Base-by-base conservation (phyloP, 1,140 invertebrate species). In the Drosophila yakuba region DNA sequence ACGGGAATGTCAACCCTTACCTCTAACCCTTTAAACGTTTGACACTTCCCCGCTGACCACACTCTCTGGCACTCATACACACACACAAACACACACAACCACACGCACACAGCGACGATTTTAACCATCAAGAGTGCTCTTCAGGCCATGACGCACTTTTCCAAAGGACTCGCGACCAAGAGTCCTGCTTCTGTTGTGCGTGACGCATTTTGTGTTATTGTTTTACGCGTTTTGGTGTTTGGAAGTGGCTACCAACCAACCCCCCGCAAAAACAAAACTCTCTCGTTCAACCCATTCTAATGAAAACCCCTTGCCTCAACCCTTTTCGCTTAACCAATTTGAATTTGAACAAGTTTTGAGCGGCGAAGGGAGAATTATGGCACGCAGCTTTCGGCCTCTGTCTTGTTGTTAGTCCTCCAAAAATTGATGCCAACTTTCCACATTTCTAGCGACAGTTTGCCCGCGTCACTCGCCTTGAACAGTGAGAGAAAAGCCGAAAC, bases 361-460 rank as follows among this genome's bases (percentile, higher is more conserved):
- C 48, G 58, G 59, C 15, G 39, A 39, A 59, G 67, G 43, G 69
- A 76, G 44, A 82, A 72, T 83, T 72, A 63, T 77, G 71, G 61
- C 72, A 90, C 85, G 84, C 85, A 90, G 84, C 85, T 89, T 89
- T 89, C 79, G 68, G 84, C 76, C 68, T 89, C 83, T 88, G 73
- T 90, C 85, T 90, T 74, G 47, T 71, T 80, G 80, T 74, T 74
- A 78, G 51, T 71, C 84, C 68, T 71, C 88, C 84, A 77, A 89
- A 67, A 88, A 80, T 88, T 89, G 85, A 89, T 90, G 84, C 36
- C 84, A 82, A 84, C 74, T 89, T 89, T 89, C 78, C 84, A 78
- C 77, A 71, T 84, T 69, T 54, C 67, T 58, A 47, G 50, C 69
- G 69, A 67, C 84, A 89, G 84, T 89, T 89, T 78, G 77, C 62